A percentile compares a stretch with the other conserved stretches of the same genome.
These are phyloP conservation scores for Torymus aiolomorphi DNA, from an alignment of 2,888 invertebrate species.

Conservation along the genomic window DNA sequence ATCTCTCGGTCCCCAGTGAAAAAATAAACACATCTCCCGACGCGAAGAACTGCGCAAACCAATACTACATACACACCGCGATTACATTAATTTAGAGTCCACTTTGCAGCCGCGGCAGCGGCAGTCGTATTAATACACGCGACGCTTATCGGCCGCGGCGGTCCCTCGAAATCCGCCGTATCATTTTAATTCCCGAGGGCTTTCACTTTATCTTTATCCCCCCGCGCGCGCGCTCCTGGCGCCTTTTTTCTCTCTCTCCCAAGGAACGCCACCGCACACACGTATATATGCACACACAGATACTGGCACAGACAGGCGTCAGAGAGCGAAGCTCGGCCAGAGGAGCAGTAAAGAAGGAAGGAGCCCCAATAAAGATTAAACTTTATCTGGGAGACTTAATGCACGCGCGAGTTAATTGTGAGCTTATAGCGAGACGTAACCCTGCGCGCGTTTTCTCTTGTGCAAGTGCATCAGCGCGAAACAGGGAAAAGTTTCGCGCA, in stretches of 20 bases:
- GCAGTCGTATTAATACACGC: constrained; percentile 22
- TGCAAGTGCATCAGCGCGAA: too few relatives aligned
- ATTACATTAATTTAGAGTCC: constrained; percentile 41
- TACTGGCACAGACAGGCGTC: background rate
- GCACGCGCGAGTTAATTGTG: constrained; percentile 43
- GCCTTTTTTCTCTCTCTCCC: constrained; percentile 2
- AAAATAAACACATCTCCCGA: too few relatives aligned
- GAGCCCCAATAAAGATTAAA: constrained; percentile 45
- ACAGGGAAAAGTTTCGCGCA: too few relatives aligned
- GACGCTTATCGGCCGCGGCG: constrained; percentile 33
- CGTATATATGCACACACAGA: too few relatives aligned
- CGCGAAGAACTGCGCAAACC: background rate
- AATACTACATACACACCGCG: background rate
- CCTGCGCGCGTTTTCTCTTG: background rate
- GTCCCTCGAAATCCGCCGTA: constrained; percentile 42
- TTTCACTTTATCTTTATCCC: constrained; percentile 52
- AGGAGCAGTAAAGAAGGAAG: constrained; percentile 36
- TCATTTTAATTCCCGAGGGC: constrained; percentile 47
- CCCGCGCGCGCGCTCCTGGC: too few relatives aligned
- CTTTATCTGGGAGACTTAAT: constrained; percentile 49
- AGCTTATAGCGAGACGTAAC: constrained; percentile 9
- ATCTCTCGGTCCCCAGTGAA: background rate
- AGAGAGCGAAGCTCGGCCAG: background rate
- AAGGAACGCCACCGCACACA: constrained; percentile 22
- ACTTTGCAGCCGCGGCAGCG: background rate